phyloP scores from a whole-genome alignment of 1,140 invertebrate genomes.

The Drosophila albomicans region DNA sequence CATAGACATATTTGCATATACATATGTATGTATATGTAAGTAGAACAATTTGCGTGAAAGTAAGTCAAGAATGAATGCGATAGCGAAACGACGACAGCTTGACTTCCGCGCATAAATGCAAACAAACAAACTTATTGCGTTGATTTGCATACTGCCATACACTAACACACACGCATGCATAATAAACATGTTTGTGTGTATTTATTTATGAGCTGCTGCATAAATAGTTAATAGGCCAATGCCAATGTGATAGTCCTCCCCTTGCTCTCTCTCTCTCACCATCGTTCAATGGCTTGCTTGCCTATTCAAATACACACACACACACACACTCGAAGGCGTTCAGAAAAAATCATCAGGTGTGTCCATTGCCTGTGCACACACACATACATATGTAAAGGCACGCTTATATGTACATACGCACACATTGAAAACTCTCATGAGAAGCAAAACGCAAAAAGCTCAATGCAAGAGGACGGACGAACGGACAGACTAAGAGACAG shows the following conservation, averaged over 20 bases:
- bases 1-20: not conserved
- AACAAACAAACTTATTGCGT: slow-evolving; percentile 5
- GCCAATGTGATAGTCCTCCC: slow-evolving; percentile 1
- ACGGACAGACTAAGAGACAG: too few relatives aligned
- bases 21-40: not conserved
- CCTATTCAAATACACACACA: not conserved
- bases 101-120: not conserved
- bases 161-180: not conserved
- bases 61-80: slow-evolving; percentile 1
- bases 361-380: slow-evolving; percentile 16
- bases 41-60: not conserved
- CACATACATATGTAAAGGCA: not conserved
- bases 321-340: not conserved
- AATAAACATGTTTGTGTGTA: slow-evolving; percentile 20
- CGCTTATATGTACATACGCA: not conserved
- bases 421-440: not conserved
- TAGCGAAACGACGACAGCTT: not conserved
- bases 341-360: slow-evolving; percentile 20
- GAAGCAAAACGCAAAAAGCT: slow-evolving; percentile 3
- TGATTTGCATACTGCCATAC: not conserved
- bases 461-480: not conserved
- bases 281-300: not conserved
- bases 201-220: not conserved
- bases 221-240: slow-evolving; percentile 17
- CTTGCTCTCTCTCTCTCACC: slow-evolving; percentile 1